Evolutionary conservation across 1,140 invertebrate species (phyloP).

Genomic region (Whitmania pigra): DNA sequence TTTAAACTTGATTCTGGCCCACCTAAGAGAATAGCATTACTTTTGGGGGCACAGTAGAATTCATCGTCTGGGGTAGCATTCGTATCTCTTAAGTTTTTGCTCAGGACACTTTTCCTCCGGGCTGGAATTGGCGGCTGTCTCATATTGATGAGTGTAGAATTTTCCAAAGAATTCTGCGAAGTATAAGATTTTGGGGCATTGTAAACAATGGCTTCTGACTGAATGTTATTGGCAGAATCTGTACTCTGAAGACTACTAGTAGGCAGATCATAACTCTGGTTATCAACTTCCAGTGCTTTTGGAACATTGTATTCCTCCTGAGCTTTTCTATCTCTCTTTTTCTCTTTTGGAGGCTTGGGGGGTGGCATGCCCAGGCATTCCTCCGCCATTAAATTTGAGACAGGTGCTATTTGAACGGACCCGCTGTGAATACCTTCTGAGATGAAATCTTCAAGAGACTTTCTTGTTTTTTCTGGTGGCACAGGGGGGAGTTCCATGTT

Average conservation of each 20-base stretch:
- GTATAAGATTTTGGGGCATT: neutral
- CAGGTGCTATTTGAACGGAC: neutral
- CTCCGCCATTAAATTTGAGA: conserved; percentile 4
- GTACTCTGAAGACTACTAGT: neutral
- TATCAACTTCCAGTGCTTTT: too few species aligned
- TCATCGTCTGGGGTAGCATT: too few species aligned
- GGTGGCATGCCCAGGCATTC: neutral
- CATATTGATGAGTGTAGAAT: neutral
- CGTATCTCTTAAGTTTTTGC: neutral
- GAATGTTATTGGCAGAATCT: neutral
- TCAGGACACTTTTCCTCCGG: neutral
- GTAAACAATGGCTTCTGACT: neutral
- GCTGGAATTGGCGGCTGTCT: neutral
- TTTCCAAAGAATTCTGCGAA: neutral
- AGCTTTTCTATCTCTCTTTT: neutral
- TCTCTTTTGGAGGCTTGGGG: conserved; percentile 9
- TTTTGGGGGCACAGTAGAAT: too few species aligned
- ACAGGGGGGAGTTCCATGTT: neutral
- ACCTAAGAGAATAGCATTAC: too few species aligned
- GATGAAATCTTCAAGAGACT: neutral
- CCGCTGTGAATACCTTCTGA: neutral
- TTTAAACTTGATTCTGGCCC: too few species aligned
- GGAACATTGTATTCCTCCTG: neutral
- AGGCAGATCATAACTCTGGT: neutral
- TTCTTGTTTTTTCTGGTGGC: neutral